Evolutionary conservation across 2,113 vertebrate genomes (phyloP), one percentile per base, ranked within the genome.

Genomic region (Oncorhynchus kisutch): DNA sequence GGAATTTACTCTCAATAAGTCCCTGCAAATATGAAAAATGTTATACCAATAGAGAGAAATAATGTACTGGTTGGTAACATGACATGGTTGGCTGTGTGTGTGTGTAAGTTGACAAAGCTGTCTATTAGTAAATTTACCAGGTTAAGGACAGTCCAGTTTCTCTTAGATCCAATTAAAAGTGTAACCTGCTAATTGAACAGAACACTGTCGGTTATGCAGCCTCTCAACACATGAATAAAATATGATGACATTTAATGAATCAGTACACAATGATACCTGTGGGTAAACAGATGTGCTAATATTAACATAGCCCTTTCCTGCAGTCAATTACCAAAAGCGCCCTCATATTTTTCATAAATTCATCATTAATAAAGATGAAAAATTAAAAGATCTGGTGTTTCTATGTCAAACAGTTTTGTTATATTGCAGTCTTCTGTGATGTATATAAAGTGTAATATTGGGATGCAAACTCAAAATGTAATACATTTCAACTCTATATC

Each of bases 161-260:
- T 16, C n/a, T 0, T 29, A n/a, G 24, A 62, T 31, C 51, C 71
- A 45, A 76, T 79, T 79, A 74, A 66, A 76, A 69, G 68, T 69
- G 71, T 70, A 75, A 75, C 67, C 22, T 22, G 64, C 69, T 80
- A 77, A 78, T 83, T 67, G 72, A 74, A 71, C 66, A 68, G 49
- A 71, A 66, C 45, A 29, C 72, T 72, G 74, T 45, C 39, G 74
- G 62, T 67, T 77, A 39, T 67, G 45, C 12, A 77, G 64, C 71
- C 48, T 75, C 78, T 71, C 73, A 75, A 72, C 75, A 70, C 75
- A 78, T 83, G 54, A 83, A 83, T 83, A 75, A 83, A 83, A 83
- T 78, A 83, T 80, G 78, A 83, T 80, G 78, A 78, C 78, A 83
- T 78, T 83, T 75, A 77, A 60, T 80, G 51, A 74, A 73, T 77